Evolutionary conservation across 2,797 vertebrate genomes (phyloP), one percentile per base, ranked within the genome.

Genomic region (Sciurus vulgaris): DNA sequence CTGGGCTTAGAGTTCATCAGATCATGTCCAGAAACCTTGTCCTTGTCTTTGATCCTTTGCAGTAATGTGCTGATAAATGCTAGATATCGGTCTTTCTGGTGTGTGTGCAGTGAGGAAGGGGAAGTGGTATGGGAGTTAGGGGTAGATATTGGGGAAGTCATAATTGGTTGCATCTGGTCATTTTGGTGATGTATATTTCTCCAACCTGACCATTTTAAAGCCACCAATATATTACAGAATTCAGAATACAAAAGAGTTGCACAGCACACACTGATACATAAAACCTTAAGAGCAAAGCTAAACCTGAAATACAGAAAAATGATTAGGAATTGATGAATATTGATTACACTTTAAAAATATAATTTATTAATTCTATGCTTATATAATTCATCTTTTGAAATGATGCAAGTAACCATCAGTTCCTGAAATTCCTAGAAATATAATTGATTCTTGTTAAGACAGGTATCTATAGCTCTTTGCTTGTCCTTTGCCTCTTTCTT

Each of bases 61-160:
- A 18, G 1, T 33, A 8, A 20, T 38, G 0, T 47, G 14, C 61
- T 83, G 30, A 7, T 33, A 59, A 85, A 92, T 61, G 24, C 5
- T 33, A 9, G 47, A 14, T 28, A 70, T 44, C 2, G 8, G 65
- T 26, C 3, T 59, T 2, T 47, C 38, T 90, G 51, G 65, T n/a
- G 14, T 20, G 6, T 56, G 30, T 3, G 13, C 8, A 1, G 1
- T 15, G 7, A 8, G 33, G 8, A 38, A 14, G 15, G 8, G 15
- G 56, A 14, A 17, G 13, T 6, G 17, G 33, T 3, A 2, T 38
- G 5, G 8, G 6, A 38, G 13, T 14, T 4, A 1, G 72, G 13
- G 56, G 0, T 3, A 65, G 9, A 67, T 51, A 77, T 15, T 22
- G 18, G 30, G 3, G 2, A 54, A 67, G 4, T 4, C 41, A 33